These are phyloP conservation scores for Gymnocypris eckloni DNA, from an alignment of 2,797 vertebrate genomes.

Conservation along the genomic window DNA sequence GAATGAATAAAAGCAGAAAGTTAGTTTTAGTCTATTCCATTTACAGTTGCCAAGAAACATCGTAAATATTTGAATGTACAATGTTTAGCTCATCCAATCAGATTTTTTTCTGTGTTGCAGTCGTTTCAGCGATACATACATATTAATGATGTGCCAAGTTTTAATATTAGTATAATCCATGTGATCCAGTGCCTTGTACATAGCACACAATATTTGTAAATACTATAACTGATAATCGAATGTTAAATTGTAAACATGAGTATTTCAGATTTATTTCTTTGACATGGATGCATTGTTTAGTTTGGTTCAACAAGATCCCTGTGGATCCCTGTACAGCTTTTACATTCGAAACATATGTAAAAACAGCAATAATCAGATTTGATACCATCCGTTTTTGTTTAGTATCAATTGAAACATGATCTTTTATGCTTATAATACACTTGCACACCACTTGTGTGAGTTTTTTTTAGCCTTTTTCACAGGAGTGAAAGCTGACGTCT, in stretches of 20 bases:
- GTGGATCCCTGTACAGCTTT: conserved; percentile 38
- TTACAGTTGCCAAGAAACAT: conserved; percentile 15
- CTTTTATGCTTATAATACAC: neutral
- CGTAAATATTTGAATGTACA: neutral
- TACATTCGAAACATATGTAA: conserved; percentile 19
- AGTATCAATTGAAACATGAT: neutral
- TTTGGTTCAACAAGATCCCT: conserved; percentile 19
- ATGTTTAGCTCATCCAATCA: neutral
- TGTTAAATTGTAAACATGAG: neutral
- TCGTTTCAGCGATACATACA: neutral
- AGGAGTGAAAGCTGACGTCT: conserved; percentile 11
- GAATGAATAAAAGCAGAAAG: conserved; percentile 12
- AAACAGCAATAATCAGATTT: conserved; percentile 26
- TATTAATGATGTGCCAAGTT: conserved; percentile 19
- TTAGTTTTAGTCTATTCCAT: neutral
- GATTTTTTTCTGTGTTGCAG: neutral
- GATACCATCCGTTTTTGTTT: conserved; percentile 29
- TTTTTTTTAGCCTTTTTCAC: conserved; percentile 37
- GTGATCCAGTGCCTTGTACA: conserved; percentile 55
- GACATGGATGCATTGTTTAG: neutral
- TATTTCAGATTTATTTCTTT: conserved; percentile 5
- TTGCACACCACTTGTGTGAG: conserved; percentile 9
- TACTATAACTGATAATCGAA: conserved; percentile 21
- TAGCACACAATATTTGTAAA: conserved; percentile 52
- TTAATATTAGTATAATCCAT: conserved; percentile 16